Evolutionary conservation across 2,888 invertebrate genomes (phyloP).

Genomic region (Pharmacophagus antenor): DNA sequence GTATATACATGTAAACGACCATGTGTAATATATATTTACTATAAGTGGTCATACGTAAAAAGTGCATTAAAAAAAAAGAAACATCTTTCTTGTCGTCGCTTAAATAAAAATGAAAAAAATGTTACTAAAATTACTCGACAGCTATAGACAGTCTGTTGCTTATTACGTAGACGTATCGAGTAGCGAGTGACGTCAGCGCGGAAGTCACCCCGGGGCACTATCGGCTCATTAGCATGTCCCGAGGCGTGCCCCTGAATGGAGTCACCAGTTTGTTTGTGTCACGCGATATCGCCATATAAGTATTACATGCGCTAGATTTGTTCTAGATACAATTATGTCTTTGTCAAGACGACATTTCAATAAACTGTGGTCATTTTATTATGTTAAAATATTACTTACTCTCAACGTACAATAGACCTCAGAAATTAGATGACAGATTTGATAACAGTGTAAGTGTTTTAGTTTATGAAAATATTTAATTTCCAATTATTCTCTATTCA

Average conservation of each 20-base stretch:
- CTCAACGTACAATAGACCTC: too few species aligned
- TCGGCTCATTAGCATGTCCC: conserved; percentile 48
- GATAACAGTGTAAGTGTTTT: not conserved
- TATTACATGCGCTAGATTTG: not conserved
- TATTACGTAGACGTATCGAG: not conserved
- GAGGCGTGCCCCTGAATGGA: conserved; percentile 28
- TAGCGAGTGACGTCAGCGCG: conserved; percentile 30
- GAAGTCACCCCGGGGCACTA: conserved; percentile 42
- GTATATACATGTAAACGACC: too few species aligned
- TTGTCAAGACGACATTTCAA: conserved; percentile 15
- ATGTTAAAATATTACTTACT: not conserved
- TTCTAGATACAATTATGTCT: conserved; percentile 15
- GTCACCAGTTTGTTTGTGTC: conserved; percentile 17
- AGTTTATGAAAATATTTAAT: not conserved
- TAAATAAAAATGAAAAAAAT: not conserved
- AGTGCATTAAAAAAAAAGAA: not conserved
- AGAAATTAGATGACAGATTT: not conserved
- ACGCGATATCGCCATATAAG: conserved; percentile 18
- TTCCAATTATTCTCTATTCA: too few species aligned
- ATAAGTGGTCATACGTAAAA: too few species aligned
- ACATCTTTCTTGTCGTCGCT: not conserved
- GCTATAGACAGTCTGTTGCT: not conserved
- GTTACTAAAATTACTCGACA: not conserved
- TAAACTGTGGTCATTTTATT: not conserved
- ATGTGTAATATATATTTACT: too few species aligned